These are phyloP conservation scores for Limnephilus rhombicus DNA, from an alignment of 2,888 invertebrate species.

Conservation along the genomic window DNA sequence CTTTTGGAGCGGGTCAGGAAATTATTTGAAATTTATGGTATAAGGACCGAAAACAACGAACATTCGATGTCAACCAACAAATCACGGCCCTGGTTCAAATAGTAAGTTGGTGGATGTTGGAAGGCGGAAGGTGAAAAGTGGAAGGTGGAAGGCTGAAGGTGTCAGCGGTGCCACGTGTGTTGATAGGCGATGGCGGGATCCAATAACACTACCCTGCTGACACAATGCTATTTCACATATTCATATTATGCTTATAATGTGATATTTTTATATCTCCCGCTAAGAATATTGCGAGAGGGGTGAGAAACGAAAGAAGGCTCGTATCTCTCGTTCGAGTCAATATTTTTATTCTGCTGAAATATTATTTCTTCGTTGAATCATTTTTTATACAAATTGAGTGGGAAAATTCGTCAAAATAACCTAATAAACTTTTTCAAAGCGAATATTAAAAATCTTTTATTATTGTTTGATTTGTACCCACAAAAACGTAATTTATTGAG, in stretches of 20 bases:
- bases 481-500: not conserved
- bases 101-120: not conserved
- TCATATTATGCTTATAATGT: slow-evolving; percentile 64
- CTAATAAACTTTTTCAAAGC: not conserved
- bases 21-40: no score
- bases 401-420: no score
- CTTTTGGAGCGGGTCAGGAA: no score
- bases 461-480: not conserved
- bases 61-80: not conserved
- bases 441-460: not conserved
- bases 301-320: not conserved
- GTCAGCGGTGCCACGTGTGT: slow-evolving; percentile 58
- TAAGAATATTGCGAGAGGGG: slow-evolving; percentile 18
- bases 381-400: not conserved
- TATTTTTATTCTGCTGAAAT: not conserved
- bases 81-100: not conserved
- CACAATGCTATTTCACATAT: slow-evolving; percentile 64
- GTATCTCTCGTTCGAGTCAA: not conserved
- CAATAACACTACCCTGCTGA: slow-evolving; percentile 64
- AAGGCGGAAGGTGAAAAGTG: slow-evolving; percentile 4
- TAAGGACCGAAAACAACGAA: not conserved
- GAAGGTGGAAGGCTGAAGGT: slow-evolving; percentile 16
- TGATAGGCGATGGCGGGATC: slow-evolving; percentile 60
- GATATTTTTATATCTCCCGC: slow-evolving; percentile 57
- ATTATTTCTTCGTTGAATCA: not conserved